phyloP scores from a whole-genome alignment of 2,888 invertebrate genomes.

The Limnephilus auricula region DNA sequence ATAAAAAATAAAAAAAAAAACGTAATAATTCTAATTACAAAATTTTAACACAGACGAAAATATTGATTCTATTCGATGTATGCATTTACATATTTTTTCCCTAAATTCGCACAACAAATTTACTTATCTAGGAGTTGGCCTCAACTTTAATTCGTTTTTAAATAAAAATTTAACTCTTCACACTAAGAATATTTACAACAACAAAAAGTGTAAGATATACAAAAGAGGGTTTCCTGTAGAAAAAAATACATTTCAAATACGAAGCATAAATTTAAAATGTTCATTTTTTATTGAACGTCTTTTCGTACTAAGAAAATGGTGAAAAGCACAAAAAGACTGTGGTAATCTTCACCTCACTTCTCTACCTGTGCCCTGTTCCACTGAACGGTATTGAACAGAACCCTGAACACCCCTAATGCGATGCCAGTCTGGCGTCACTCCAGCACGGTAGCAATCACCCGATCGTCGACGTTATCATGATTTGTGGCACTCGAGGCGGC shows the following conservation, averaged over 20 bases:
- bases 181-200: too few species aligned
- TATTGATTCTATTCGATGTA: too few species aligned
- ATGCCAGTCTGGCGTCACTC: background rate
- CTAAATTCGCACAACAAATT: too few species aligned
- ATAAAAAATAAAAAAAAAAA: too few species aligned
- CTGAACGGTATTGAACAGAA: background rate
- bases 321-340: background rate
- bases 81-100: too few species aligned
- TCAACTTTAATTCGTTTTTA: too few species aligned
- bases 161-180: too few species aligned
- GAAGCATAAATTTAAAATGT: background rate
- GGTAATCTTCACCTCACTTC: background rate
- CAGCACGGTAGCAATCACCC: background rate
- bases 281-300: background rate
- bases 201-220: too few species aligned
- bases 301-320: background rate
- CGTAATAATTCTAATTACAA: too few species aligned
- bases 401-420: background rate
- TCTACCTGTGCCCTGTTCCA: background rate
- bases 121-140: too few species aligned
- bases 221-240: too few species aligned
- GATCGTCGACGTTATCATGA: conserved; percentile 31
- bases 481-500: conserved; percentile 4
- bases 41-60: too few species aligned
- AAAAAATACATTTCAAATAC: background rate